Evolutionary conservation across 1,140 invertebrate species (phyloP).

Genomic region (Littorina saxatilis): DNA sequence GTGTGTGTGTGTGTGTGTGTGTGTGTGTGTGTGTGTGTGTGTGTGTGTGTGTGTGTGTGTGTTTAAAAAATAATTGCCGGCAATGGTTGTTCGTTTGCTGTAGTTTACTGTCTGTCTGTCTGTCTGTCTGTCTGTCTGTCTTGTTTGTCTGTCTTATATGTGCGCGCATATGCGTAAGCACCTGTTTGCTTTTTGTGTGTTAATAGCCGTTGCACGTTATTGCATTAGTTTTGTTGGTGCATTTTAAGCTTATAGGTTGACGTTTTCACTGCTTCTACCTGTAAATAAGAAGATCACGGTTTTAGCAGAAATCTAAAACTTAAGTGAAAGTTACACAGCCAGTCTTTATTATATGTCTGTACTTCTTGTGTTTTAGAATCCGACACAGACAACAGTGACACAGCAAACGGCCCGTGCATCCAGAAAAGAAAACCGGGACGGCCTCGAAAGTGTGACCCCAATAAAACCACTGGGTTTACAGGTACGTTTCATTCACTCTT

Average conservation of each 20-base stretch:
- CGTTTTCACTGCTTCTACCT: too few species aligned
- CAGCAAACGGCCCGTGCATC: slow-evolving; percentile 72
- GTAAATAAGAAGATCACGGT: too few species aligned
- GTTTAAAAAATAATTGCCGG: too few species aligned
- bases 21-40: neutral
- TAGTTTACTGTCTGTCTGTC: neutral
- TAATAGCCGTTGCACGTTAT: too few species aligned
- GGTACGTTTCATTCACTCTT: slow-evolving; percentile 49
- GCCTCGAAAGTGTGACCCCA: slow-evolving; percentile 84
- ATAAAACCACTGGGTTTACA: slow-evolving; percentile 78
- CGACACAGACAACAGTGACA: slow-evolving; percentile 56
- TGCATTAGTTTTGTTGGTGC: too few species aligned
- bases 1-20: neutral
- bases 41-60: neutral
- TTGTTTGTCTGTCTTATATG: neutral
- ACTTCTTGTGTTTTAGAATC: slow-evolving; percentile 41
- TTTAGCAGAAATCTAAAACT: too few species aligned
- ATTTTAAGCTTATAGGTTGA: too few species aligned
- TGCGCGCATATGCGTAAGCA: too few species aligned
- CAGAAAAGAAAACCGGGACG: slow-evolving; percentile 90
- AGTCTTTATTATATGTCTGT: too few species aligned
- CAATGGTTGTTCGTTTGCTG: too few species aligned
- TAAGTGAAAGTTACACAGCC: too few species aligned
- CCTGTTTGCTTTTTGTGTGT: too few species aligned
- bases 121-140: neutral